Conservation (phyloP, 1,140 invertebrate species). For the Lepidurus apus region DNA sequence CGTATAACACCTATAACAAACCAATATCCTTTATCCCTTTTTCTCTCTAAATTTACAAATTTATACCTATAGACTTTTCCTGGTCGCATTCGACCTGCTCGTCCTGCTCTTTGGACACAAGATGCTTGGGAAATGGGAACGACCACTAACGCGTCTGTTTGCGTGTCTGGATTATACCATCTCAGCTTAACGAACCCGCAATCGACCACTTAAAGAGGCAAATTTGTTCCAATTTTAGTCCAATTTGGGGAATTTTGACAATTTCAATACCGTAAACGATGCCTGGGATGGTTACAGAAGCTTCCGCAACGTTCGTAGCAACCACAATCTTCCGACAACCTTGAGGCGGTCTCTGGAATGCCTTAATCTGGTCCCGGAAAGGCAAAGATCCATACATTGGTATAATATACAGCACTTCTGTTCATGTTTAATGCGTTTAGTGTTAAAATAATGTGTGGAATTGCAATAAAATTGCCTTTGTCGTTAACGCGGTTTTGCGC, state of each 20-base stretch:
- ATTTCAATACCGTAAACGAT: constrained; percentile 69
- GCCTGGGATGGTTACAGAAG: constrained; percentile 85
- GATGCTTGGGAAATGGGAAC: constrained; percentile 83
- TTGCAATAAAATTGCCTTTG: constrained; percentile 36
- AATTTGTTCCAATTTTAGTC: no score
- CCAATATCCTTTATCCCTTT: neutral
- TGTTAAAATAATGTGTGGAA: constrained; percentile 26
- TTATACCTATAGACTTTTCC: constrained; percentile 67
- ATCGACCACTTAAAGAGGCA: constrained; percentile 76
- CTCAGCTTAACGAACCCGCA: constrained; percentile 95
- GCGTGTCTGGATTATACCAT: constrained; percentile 77
- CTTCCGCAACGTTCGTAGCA: constrained; percentile 96
- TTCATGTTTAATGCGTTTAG: neutral
- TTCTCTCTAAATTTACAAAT: neutral
- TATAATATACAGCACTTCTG: constrained; percentile 52
- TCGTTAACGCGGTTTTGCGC: constrained; percentile 47
- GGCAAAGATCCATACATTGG: constrained; percentile 90
- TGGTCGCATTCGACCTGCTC: constrained; percentile 75
- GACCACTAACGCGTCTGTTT: constrained; percentile 76
- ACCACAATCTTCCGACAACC: constrained; percentile 83
- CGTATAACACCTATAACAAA: constrained; percentile 59
- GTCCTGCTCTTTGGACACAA: constrained; percentile 83
- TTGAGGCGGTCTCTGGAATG: constrained; percentile 70
- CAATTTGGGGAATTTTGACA: no score
- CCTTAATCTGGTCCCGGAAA: constrained; percentile 76